Evolutionary conservation across 2,888 invertebrate genomes (phyloP).

Genomic region (Ectemnius lituratus): DNA sequence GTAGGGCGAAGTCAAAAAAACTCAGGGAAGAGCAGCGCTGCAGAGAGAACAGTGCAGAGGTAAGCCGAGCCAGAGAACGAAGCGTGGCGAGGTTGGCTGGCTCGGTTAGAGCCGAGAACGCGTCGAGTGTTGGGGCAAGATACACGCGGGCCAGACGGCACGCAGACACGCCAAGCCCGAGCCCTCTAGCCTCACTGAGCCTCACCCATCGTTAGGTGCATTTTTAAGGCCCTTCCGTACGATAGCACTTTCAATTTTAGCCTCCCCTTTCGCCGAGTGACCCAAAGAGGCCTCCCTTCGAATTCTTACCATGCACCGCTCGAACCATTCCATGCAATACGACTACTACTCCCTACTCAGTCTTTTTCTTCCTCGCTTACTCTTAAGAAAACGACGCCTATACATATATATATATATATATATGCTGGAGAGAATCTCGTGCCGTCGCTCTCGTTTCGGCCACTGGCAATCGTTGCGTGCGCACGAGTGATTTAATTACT

Average conservation of each 20-base stretch:
- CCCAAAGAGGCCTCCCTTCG: constrained; percentile 23
- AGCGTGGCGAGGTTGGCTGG: constrained; percentile 5
- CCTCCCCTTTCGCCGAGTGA: constrained; percentile 34
- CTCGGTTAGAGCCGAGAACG: constrained; percentile 1
- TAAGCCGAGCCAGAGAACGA: background rate
- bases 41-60: constrained; percentile 10
- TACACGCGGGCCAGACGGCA: constrained; percentile 60
- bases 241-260: constrained; percentile 49
- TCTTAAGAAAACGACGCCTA: too few species aligned
- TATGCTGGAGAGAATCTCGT: too few species aligned
- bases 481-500: constrained; percentile 49
- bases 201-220: constrained; percentile 43
- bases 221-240: constrained; percentile 42
- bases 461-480: constrained; percentile 37
- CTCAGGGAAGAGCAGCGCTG: constrained; percentile 43
- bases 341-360: background rate
- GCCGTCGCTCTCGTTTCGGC: constrained; percentile 16
- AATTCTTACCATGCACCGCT: constrained; percentile 6
- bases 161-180: constrained; percentile 52
- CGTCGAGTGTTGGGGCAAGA: constrained; percentile 36
- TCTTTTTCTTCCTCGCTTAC: background rate
- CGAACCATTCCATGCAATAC: background rate
- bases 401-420: too few species aligned
- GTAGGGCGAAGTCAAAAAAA: constrained; percentile 54
- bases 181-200: constrained; percentile 49